Evolutionary conservation across 1,140 invertebrate genomes (phyloP).

Genomic region (Nylanderia fulva): DNA sequence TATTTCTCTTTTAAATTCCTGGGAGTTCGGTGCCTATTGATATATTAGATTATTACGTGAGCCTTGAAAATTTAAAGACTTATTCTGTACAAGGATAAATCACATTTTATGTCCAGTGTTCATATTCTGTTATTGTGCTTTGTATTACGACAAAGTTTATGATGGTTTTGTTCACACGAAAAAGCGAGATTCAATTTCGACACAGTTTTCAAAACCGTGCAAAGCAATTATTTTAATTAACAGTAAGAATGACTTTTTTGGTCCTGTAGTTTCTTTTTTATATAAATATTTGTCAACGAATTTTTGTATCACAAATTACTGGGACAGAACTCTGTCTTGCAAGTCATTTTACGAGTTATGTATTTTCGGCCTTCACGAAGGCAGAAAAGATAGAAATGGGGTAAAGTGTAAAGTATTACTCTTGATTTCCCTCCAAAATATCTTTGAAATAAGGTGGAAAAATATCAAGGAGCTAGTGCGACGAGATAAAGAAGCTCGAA

Average conservation of each 20-base stretch:
- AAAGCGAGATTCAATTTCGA: not conserved
- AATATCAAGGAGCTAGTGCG: conserved; percentile 28
- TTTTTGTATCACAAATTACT: conserved; percentile 23
- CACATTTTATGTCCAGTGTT: not conserved
- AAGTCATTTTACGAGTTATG: conserved; percentile 6
- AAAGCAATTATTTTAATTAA: conserved; percentile 11
- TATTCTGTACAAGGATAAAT: not conserved
- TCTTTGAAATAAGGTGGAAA: conserved; percentile 8
- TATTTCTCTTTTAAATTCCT: not conserved
- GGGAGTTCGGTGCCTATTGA: not conserved
- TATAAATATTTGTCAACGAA: conserved; percentile 30
- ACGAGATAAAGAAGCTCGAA: conserved; percentile 46
- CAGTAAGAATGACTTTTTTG: too few species aligned
- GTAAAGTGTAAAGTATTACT: conserved; percentile 27
- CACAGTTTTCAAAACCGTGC: conserved; percentile 2
- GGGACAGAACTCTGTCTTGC: not conserved
- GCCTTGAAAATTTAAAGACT: not conserved
- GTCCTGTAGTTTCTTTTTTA: conserved; percentile 16
- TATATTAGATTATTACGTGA: not conserved
- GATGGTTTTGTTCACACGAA: not conserved
- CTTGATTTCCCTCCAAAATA: conserved; percentile 45
- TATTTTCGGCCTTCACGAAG: not conserved
- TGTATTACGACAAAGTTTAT: not conserved
- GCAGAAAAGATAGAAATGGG: conserved; percentile 17
- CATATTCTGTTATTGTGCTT: not conserved